Percentiles rank a stretch among this genome's conserved stretches.
These are phyloP conservation scores for Mesochorus sp. DNA, from an alignment of 2,888 invertebrate species.

Conservation along the genomic window DNA sequence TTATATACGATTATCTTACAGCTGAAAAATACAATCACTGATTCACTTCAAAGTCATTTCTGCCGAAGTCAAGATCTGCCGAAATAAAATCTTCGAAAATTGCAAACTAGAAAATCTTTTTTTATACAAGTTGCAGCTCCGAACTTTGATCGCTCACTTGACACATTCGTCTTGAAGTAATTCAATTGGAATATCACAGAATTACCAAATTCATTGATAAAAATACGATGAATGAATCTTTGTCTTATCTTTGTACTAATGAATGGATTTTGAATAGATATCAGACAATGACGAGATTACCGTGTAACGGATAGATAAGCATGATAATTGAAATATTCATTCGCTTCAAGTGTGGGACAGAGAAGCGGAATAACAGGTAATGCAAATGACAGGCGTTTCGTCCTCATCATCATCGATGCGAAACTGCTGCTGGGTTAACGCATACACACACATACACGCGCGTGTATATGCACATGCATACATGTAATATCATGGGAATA, in stretches of 20 bases:
- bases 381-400: conserved; percentile 39
- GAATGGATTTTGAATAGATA: neutral
- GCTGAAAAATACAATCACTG: too few relatives aligned
- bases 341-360: neutral
- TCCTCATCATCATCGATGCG: conserved; percentile 22
- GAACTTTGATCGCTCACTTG: too few relatives aligned
- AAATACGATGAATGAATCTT: neutral
- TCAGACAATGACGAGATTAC: conserved; percentile 7
- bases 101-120: too few relatives aligned
- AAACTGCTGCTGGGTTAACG: conserved; percentile 9
- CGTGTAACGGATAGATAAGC: conserved; percentile 10
- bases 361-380: conserved; percentile 13
- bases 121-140: too few relatives aligned
- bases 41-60: too few relatives aligned
- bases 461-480: neutral
- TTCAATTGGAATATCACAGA: too few relatives aligned
- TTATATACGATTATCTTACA: too few relatives aligned
- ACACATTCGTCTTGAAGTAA: too few relatives aligned
- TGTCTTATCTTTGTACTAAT: neutral
- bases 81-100: too few relatives aligned
- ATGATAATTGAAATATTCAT: conserved; percentile 38
- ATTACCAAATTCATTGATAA: too few relatives aligned
- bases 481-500: conserved; percentile 14
- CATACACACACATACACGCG: neutral
- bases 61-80: too few relatives aligned